Base-by-base conservation (phyloP, 1,140 invertebrate species). In the Bradysia coprophila region DNA sequence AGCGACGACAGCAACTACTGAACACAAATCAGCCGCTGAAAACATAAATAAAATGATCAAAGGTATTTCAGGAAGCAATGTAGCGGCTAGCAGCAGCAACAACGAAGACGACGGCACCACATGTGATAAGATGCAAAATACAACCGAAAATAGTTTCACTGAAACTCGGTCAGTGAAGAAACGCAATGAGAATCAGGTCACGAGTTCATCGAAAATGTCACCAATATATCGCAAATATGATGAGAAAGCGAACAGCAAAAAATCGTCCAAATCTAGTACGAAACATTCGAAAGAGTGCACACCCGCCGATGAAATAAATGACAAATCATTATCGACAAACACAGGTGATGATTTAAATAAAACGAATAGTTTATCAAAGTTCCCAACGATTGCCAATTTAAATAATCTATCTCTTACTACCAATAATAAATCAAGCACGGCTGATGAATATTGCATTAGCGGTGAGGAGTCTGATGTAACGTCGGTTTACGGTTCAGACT, bases 361-460 rank as follows among this genome's bases (percentile, higher is more conserved):
- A n/a, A n/a, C n/a, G n/a, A 18, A 38, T 10, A 38, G 4, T 4
- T 6, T 20, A 38, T 6, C 36, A 38, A 39, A 39, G 20, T 39
- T 22, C 16, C 10, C 21, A 39, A 22, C 38, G 21, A 13, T 39
- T 39, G 21, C 38, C 20, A 39, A 39, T 39, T 39, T 39, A 16
- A 39, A 39, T 39, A 39, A 39, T 39, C 16, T 21, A 39, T 39
- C 38, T 22, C n/a, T 39, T 21, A 22, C 9, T 13, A n/a, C 23
- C 20, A 16, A 39, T 23, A n/a, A n/a, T n/a, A 21, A 13, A 21
- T 39, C 38, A 21, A 39, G 11, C 3, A 23, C 9, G 21, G 13
- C 5, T 16, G 21, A 13, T 18, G 21, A 21, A 38, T 10, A 16
- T 9, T 39, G 20, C 13, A 39, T 39, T 8, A 39, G 38, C 23